Evolutionary conservation across 1,140 invertebrate species (phyloP), one percentile per base, ranked within the genome.

Genomic region (Leptonema lineaticorne): DNA sequence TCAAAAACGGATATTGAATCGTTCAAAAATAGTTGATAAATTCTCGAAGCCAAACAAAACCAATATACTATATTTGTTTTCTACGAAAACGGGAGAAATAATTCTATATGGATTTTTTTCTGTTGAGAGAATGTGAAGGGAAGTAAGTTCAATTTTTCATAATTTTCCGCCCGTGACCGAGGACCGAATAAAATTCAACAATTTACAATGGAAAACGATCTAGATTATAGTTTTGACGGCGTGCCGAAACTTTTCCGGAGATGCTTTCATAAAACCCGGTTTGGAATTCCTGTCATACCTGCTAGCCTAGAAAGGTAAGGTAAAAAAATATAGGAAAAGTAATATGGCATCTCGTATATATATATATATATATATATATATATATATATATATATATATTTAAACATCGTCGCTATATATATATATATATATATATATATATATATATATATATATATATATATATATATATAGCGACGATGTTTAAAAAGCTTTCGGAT

Each of bases 191-290:
- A 26, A 53, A 22, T 24, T 9, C 5, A 11, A 24, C 18, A 53
- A 53, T 53, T 53, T 53, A 53, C 27, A 26, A 53, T 53, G 50
- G 27, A 41, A 53, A 53, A 53, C 22, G 50, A 24, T 53, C 20
- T 26, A 20, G 50, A 24, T 24, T 9, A 53, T 53, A 53, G 50
- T 53, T 53, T 53, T 53, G 50, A 53, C 20, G 20, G 50, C 11
- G 20, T 26, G 5, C 50, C 8, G 22, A 26, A 53, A 22, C 2
- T 11, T 41, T 53, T 4, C 50, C 50, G 11, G 50, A 24, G 50
- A 53, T 53, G 50, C 50, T 53, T 53, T 53, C 50, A 24, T 22
- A 53, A 53, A 53, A 22, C 22, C 50, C 20, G 50, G 11, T 7
- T 26, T 24, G 22, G 27, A 53, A 53, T 53, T 53, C 50, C 20